Base-by-base conservation (phyloP, 2,888 invertebrate genomes). In the Thereva nobilitata region DNA sequence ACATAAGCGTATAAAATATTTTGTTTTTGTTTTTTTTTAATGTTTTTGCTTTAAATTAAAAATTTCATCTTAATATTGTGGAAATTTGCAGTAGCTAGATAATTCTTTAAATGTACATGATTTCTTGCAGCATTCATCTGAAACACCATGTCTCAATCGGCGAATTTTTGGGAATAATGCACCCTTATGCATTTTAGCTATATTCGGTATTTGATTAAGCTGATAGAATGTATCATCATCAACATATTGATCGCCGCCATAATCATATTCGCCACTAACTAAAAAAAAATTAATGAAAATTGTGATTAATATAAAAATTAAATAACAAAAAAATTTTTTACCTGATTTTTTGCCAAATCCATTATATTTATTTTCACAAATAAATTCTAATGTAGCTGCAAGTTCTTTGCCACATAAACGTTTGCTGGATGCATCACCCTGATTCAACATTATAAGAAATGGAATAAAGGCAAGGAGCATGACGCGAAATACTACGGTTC, bases 51-150 rank as follows among this genome's bases (percentile, higher is more conserved):
- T 23, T 23, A 23, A 23, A 23, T 23, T 23, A 23, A 23, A 23
- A 2, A 23, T 23, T 56, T 56, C n/a, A 23, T 12, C n/a, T 41
- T 35, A 59, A 37, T 47, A 59, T 59, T 12, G 42, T 9, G 64
- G 55, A 55, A 6, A 40, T 55, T 64, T 50, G 55, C 67, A 67
- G 38, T 67, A 67, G 10, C 55, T 56, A 38, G 47, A 9, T 34
- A 67, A 34, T 12, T 55, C 50, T 23, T 44, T 40, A 23, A 50
- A 54, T 9, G 67, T 41, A 50, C 67, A 67, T 56, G 67, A 52
- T 34, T 67, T 67, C 7, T 56, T 56, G 23, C 67, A 67, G 37
- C 67, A 67, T 56, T 67, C 67, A 40, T 63, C 64, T 9, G 67
- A 56, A 23, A 67, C 49, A 10, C 67, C 63, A n/a, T 56, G 49